A percentile compares a stretch with the other conserved stretches of the same genome.
phyloP scores from a whole-genome alignment of 2,888 invertebrate genomes.

The Epistrophe grossulariae region DNA sequence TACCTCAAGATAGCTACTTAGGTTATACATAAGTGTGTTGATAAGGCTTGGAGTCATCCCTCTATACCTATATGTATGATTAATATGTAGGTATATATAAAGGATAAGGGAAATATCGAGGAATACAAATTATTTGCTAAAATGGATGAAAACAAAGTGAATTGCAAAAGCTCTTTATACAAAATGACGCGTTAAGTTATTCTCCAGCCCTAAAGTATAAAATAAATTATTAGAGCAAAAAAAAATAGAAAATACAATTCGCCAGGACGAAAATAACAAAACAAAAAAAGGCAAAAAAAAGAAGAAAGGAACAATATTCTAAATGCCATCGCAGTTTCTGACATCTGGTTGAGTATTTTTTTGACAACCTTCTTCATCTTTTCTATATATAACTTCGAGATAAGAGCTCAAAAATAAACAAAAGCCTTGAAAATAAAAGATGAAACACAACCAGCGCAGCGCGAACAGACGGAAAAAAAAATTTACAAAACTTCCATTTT shows the following conservation, averaged over 20 bases:
- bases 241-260: neutral
- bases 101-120: neutral
- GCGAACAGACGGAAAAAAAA: too few species aligned
- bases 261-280: neutral
- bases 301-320: conserved; percentile 46
- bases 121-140: conserved; percentile 8
- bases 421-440: conserved; percentile 19
- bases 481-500: conserved; percentile 55
- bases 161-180: conserved; percentile 15
- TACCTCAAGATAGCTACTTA: neutral
- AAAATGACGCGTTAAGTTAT: conserved; percentile 24
- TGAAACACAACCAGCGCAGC: too few species aligned
- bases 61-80: neutral
- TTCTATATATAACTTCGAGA: conserved; percentile 2
- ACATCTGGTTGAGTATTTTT: conserved; percentile 55
- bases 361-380: conserved; percentile 44
- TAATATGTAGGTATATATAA: neutral
- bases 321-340: conserved; percentile 62
- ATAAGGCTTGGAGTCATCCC: conserved; percentile 18
- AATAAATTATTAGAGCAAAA: neutral
- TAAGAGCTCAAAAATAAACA: conserved; percentile 51
- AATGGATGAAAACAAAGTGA: conserved; percentile 28
- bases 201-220: neutral
- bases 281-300: neutral
- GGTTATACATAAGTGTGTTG: neutral